Base-by-base conservation (phyloP, 1,140 invertebrate species). In the Brachionus asplanchnoidis region DNA sequence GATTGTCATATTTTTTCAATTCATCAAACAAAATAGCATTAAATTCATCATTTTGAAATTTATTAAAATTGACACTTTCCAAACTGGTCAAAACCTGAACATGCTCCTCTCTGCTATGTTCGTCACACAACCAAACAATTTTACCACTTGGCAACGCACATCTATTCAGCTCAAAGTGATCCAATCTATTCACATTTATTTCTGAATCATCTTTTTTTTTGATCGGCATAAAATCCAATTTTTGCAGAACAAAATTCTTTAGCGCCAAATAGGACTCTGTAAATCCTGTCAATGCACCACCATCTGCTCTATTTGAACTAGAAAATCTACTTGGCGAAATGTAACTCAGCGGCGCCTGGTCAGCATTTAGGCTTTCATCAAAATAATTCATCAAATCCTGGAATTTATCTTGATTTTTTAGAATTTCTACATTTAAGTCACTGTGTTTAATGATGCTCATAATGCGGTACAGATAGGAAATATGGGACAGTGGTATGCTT, bases 131-230 rank as follows among this genome's bases (percentile, higher is more conserved):
- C 89, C 89, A 89, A 56, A 87, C 86, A 68, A 88, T 87, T 85
- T 89, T 89, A 14, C 89, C 89, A 86, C 87, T 88, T n/a, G 88
- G 88, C 23, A 88, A 85, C 84, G 86, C 86, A 77, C 88, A 89
- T 70, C 88, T 88, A 75, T 78, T 73, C 14, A 84, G 44, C 23
- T 50, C 44, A 60, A 75, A 42, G 36, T 40, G 17, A 23, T 84
- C 40, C 1, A 70, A 9, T 66, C 28, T 17, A 73, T 84, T 84
- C 1, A 70, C 50, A 75, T 70, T 46, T 65, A 2, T 42, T 68
- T 14, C 26, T 17, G 2, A 5, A 36, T 6, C 3, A 4, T 82
- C 46, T 20, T 23, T 66, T n/a, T 12, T n/a, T 42, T 11, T 20
- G 66, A 14, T 46, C 11, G 20, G 7, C 42, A 17, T n/a, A 3